Percentiles rank a stretch among this genome's conserved stretches.
Conservation (phyloP, 1,140 invertebrate species). For the Euwallacea fornicatus region DNA sequence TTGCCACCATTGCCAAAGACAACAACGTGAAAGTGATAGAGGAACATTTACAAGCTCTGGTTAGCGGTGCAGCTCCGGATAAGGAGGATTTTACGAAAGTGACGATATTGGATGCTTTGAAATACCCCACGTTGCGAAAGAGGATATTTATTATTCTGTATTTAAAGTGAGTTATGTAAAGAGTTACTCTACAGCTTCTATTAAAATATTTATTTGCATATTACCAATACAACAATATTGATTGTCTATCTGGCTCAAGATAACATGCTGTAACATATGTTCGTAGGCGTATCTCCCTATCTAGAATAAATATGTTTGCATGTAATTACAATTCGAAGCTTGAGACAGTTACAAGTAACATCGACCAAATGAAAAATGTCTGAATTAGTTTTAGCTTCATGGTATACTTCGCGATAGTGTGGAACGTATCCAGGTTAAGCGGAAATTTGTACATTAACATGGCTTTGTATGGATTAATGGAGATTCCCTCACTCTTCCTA, state of each 20-base stretch:
- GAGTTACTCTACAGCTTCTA: too few species aligned
- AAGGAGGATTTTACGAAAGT: neutral
- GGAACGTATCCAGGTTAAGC: neutral
- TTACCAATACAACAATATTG: too few species aligned
- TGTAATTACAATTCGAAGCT: too few species aligned
- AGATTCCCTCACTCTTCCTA: conserved; percentile 1
- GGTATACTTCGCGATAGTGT: neutral
- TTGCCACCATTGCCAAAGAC: neutral
- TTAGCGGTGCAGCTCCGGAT: neutral
- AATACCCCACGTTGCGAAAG: conserved; percentile 2
- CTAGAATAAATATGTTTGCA: too few species aligned
- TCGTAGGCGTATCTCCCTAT: too few species aligned
- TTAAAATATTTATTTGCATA: too few species aligned
- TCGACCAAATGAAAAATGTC: too few species aligned
- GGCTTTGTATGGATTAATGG: neutral
- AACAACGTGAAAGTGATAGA: neutral
- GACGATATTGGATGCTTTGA: neutral
- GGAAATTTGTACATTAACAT: conserved; percentile 8
- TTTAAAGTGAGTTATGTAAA: conserved; percentile 1
- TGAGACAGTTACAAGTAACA: too few species aligned
- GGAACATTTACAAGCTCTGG: neutral
- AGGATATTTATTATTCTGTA: neutral
- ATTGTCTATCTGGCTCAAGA: too few species aligned
- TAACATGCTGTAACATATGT: too few species aligned
- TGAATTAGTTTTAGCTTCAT: neutral